Conservation (phyloP, 2,113 vertebrate species). For the Elephantulus edwardii region DNA sequence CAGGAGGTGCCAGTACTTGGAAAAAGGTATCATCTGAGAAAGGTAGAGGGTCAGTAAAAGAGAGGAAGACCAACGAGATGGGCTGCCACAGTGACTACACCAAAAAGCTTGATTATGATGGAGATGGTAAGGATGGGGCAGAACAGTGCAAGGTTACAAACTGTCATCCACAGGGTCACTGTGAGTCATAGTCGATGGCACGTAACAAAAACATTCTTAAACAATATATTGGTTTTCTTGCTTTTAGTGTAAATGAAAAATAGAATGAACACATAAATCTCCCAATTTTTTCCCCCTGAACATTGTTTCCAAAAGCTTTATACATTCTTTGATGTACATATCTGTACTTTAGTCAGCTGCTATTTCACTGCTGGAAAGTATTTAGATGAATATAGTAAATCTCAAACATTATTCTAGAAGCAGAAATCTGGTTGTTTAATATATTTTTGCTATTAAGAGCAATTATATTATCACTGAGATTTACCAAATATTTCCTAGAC, state of each 20-base stretch:
- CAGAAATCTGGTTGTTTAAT: neutral
- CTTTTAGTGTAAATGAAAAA: conserved; percentile 11
- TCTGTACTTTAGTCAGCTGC: conserved; percentile 2
- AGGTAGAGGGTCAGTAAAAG: no score
- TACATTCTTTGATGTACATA: neutral
- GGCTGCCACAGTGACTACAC: no score
- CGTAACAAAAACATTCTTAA: neutral
- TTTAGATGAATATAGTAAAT: neutral
- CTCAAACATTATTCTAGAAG: conserved; percentile 5
- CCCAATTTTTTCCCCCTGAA: neutral
- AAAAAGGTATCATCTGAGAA: no score
- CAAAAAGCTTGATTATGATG: no score
- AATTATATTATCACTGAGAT: neutral
- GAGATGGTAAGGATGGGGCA: no score
- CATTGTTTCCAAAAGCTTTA: conserved; percentile 29
- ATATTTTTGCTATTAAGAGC: conserved; percentile 6
- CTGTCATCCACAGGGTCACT: no score
- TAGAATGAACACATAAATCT: neutral
- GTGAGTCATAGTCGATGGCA: no score
- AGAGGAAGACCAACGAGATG: no score
- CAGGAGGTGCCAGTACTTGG: no score
- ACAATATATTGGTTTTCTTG: conserved; percentile 20
- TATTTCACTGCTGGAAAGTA: conserved; percentile 23
- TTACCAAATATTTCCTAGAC: neutral
- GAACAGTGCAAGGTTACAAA: no score